Evolutionary conservation across 1,140 invertebrate species (phyloP).

Genomic region (Telenomus remus): DNA sequence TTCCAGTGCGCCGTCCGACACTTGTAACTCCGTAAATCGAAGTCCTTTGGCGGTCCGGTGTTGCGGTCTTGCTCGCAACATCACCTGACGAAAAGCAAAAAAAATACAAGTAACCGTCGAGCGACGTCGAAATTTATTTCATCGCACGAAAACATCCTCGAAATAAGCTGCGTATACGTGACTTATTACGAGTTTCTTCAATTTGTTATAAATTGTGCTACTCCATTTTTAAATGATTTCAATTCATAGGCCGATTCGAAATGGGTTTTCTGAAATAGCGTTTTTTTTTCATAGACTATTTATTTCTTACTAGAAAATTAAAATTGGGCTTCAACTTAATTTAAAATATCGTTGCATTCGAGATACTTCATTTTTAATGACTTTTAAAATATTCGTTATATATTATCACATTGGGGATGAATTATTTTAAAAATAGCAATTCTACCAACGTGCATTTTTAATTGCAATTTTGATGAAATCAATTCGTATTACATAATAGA

Average conservation of each 20-base stretch:
- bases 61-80: slow-evolving; percentile 32
- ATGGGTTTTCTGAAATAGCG: too few relatives aligned
- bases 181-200: slow-evolving; percentile 38
- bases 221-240: slow-evolving; percentile 28
- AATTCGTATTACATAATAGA: too few relatives aligned
- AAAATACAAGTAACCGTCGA: slow-evolving; percentile 33
- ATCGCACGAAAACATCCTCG: slow-evolving; percentile 40
- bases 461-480: too few relatives aligned
- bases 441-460: too few relatives aligned
- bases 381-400: too few relatives aligned
- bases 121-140: slow-evolving; percentile 31
- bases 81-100: slow-evolving; percentile 15
- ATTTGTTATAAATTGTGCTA: slow-evolving; percentile 35
- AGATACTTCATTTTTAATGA: too few relatives aligned
- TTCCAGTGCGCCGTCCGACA: slow-evolving; percentile 22
- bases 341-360: too few relatives aligned
- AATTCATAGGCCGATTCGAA: background rate
- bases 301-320: too few relatives aligned
- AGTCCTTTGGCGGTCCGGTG: slow-evolving; percentile 37
- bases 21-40: slow-evolving; percentile 42
- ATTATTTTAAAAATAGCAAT: too few relatives aligned
- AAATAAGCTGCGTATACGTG: slow-evolving; percentile 50
- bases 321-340: too few relatives aligned
- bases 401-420: too few relatives aligned
- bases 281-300: too few relatives aligned